Evolutionary conservation across 2,797 vertebrate genomes (phyloP), one percentile per base, ranked within the genome.

Genomic region (Lophotriccus pileatus): DNA sequence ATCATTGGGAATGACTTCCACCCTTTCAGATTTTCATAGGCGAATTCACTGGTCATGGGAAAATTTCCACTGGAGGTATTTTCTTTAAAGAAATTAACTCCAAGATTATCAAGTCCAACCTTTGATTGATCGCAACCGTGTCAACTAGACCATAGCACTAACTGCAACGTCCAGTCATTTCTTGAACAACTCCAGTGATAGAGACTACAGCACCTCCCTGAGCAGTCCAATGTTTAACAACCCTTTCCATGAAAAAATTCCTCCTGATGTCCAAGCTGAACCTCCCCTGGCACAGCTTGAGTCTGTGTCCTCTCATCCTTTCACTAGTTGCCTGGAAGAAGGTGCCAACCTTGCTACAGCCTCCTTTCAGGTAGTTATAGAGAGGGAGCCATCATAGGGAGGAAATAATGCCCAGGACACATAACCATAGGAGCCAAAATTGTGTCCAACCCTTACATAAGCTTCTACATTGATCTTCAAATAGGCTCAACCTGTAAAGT

Each of bases 291-390:
- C 52, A 56, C 20, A 37, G 43, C 8, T 30, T 49, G 28, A 30
- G 28, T 24, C 28, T 44, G 1, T 37, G 37, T 47, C 34, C 34
- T 41, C 59, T 36, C 52, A 22, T 21, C 18, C 59, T 41, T 2
- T 36, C 44, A 12, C 22, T 14, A 18, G 10, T 8, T 46, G 30
- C 22, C 7, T 34, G 27, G 22, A 34, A 78, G 52, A 78, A 66
- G 15, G 30, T 19, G 25, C 21, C 0, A 0, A 46, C 6, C 10
- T 20, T 39, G 46, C 52, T 47, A 47, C 34, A 21, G 1, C 18
- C 50, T 89, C 13, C 25, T 52, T 59, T 15, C 21, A 41, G 25
- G 30, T 28, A 66, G 39, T 1, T 66, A 44, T 10, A 20, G 34
- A 58, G 28, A 46, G 36, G 30, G 25, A 75, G 20, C 12, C 3